Evolutionary conservation across 2,888 invertebrate species (phyloP), one percentile per base, ranked within the genome.

Genomic region (Zonitis immaculata): DNA sequence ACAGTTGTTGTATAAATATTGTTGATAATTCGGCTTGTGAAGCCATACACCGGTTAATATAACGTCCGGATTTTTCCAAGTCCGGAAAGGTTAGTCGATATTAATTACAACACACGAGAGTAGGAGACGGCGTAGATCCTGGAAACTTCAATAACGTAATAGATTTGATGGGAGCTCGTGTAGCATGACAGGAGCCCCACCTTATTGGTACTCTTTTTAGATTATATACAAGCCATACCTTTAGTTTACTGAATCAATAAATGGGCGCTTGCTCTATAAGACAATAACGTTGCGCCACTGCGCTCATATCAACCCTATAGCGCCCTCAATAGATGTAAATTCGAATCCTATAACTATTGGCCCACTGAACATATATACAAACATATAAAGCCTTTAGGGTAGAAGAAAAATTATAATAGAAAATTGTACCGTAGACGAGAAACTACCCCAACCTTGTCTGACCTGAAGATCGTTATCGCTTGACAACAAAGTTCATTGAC

Each of bases 241-340:
- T n/a, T n/a, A n/a, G n/a, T n/a, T n/a, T n/a, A n/a, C n/a, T n/a
- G 52, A 67, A 71, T 71, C 71, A 71, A 71, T 71, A 71, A 55
- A 59, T 50, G 60, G 60, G 69, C 71, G 71, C 71, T 60, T 68
- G 69, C 68, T 66, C 66, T 56, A 54, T 67, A 51, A 49, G 47
- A 30, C 44, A 44, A 43, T 44, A 22, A 48, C 57, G 49, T 51
- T 63, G 64, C 65, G 60, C 64, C 52, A 60, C 49, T 60, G 60
- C 57, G 48, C 57, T 56, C 4, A 3, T 9, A 35, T 35, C 18
- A 35, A 14, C 18, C 50, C 51, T 27, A 16, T 42, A 51, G 55
- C 57, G 58, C 54, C 58, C 52, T 52, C 54, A 52, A 52, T 52
- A 42, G 49, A 39, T 28, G 28, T 12, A 6, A 44, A 39, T 25